Percentiles rank a stretch among this genome's conserved stretches.
Evolutionary conservation across 2,888 invertebrate genomes (phyloP).

Genomic region (Argyra leucocephala): DNA sequence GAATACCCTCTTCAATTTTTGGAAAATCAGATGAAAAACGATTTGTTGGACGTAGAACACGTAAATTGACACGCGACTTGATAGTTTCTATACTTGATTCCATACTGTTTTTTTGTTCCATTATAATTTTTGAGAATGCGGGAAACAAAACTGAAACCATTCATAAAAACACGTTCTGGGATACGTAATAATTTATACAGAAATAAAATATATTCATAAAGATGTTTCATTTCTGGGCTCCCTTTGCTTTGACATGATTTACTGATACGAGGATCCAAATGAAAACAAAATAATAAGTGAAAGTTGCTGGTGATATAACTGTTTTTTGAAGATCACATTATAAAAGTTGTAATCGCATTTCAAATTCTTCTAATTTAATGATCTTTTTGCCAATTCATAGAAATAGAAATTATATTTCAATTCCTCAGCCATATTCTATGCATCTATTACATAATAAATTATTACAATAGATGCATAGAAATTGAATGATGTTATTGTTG

Average conservation of each 20-base stretch:
- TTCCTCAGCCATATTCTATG: conserved; percentile 48
- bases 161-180: conserved; percentile 54
- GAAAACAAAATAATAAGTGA: conserved; percentile 69
- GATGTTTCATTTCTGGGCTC: conserved; percentile 50
- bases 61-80: conserved; percentile 58
- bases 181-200: conserved; percentile 64
- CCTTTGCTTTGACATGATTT: conserved; percentile 39
- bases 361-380: conserved; percentile 52
- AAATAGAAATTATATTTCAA: conserved; percentile 45
- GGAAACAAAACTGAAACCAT: conserved; percentile 53
- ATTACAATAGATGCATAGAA: conserved; percentile 61
- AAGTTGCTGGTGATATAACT: conserved; percentile 61
- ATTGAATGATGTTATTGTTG: conserved; percentile 55
- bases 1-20: conserved; percentile 60
- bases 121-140: conserved; percentile 62
- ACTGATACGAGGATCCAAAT: conserved; percentile 51
- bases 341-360: conserved; percentile 63
- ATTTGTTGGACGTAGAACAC: conserved; percentile 64
- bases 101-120: conserved; percentile 56
- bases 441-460: conserved; percentile 51
- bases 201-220: conserved; percentile 62
- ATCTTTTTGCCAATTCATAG: conserved; percentile 48
- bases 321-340: conserved; percentile 66
- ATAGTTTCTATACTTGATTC: conserved; percentile 67
- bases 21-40: conserved; percentile 62